These are phyloP conservation scores for Antheraea assamensis DNA, from an alignment of 2,888 invertebrate genomes.

Conservation along the genomic window DNA sequence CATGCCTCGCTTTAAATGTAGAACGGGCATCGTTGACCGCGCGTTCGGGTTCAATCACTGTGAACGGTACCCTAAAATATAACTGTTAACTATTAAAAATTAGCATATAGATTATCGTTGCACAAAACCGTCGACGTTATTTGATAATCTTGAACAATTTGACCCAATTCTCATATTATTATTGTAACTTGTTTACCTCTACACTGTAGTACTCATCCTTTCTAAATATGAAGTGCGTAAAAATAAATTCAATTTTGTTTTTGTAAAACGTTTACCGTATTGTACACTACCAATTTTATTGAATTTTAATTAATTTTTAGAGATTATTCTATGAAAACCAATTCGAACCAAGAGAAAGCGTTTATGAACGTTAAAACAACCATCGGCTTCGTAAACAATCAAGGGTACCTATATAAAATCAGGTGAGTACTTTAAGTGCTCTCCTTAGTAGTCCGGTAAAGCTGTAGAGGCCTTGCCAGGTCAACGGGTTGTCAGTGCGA, in stretches of 20 bases:
- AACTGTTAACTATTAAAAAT: slow-evolving; percentile 13
- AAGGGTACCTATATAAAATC: no score
- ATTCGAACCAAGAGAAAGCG: no score
- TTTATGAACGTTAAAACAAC: no score
- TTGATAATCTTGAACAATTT: slow-evolving; percentile 14
- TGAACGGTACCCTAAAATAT: neutral
- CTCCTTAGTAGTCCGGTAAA: no score
- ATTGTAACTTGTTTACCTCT: slow-evolving; percentile 17
- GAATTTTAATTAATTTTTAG: no score
- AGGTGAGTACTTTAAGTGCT: no score
- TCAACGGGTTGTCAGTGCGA: no score
- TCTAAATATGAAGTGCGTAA: slow-evolving; percentile 9
- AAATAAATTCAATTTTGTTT: neutral
- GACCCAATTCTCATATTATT: slow-evolving; percentile 11
- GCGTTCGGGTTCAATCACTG: neutral
- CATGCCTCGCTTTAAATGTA: neutral
- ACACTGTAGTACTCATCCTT: slow-evolving; percentile 15
- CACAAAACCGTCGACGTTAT: slow-evolving; percentile 5
- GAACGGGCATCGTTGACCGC: neutral
- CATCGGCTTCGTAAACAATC: no score
- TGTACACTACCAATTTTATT: no score
- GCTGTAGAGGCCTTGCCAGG: no score
- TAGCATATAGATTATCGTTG: slow-evolving; percentile 20
- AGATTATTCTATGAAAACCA: no score
- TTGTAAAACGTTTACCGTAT: no score